phyloP scores from a whole-genome alignment of 2,113 vertebrate genomes.

The Amphiprion ocellaris region DNA sequence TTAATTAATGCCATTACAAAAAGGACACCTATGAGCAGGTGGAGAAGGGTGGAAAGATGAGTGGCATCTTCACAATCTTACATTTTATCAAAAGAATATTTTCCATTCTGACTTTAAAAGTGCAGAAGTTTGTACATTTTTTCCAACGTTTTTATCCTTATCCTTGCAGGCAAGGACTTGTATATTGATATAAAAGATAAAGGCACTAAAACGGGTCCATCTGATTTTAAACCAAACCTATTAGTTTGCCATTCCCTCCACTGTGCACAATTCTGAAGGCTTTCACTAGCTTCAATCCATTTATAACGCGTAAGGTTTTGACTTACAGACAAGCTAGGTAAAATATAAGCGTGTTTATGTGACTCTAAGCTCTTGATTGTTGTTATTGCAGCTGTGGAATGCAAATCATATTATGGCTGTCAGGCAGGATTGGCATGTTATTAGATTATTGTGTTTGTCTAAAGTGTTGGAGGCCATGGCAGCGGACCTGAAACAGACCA shows the following conservation, averaged over 20 bases:
- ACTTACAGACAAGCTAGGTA: not conserved
- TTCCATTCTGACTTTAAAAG: constrained; percentile 5
- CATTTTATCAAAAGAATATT: not conserved
- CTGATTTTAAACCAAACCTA: not conserved
- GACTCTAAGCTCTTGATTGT: not conserved
- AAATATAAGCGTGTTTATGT: not conserved
- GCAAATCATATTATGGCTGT: constrained; percentile 35
- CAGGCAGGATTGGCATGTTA: constrained; percentile 44
- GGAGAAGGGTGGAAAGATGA: constrained; percentile 1
- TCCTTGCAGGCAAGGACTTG: not conserved
- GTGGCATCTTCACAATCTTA: not conserved
- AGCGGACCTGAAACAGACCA: constrained; percentile 45
- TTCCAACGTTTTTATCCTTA: not conserved
- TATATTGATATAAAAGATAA: too few relatives aligned
- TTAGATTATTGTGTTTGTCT: constrained; percentile 63
- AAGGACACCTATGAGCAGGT: constrained; percentile 13
- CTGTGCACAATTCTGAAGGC: not conserved
- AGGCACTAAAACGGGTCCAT: not conserved
- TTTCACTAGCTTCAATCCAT: not conserved
- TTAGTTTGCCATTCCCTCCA: not conserved
- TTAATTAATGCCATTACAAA: constrained; percentile 43
- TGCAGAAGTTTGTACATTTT: not conserved
- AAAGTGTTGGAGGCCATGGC: constrained; percentile 38
- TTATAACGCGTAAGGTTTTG: not conserved
- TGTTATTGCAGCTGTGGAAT: constrained; percentile 45